Percentiles rank a stretch among this genome's conserved stretches.
Evolutionary conservation across 2,888 invertebrate species (phyloP).

Genomic region (Lycocerus yunnanus): DNA sequence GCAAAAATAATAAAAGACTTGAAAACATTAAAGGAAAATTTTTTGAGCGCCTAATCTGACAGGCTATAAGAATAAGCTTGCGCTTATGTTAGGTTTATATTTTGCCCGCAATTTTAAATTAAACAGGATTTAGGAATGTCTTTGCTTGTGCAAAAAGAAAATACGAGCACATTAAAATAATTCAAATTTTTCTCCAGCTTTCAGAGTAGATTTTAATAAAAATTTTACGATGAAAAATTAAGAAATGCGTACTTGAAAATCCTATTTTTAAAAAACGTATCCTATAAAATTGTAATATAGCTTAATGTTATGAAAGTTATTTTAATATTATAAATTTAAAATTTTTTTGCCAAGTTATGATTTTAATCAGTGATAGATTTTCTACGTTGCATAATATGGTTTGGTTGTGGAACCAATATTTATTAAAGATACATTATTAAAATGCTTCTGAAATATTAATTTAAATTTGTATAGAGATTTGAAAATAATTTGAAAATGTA

Average conservation of each 20-base stretch:
- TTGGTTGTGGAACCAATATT: neutral
- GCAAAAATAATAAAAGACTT: neutral
- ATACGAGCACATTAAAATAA: neutral
- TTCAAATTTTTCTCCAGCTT: neutral
- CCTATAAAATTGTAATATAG: neutral
- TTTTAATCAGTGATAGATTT: no score
- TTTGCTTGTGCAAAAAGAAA: neutral
- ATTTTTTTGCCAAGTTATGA: no score
- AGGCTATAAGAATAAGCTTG: neutral
- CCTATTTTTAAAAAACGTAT: neutral
- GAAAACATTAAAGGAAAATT: neutral
- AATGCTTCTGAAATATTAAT: neutral
- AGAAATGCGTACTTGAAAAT: neutral
- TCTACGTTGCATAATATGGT: neutral
- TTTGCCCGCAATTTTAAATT: constrained; percentile 1
- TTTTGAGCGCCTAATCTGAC: neutral
- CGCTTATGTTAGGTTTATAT: constrained; percentile 1
- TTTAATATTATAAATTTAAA: neutral
- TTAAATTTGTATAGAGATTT: neutral
- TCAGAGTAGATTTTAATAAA: neutral
- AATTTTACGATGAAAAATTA: neutral
- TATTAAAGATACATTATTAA: neutral
- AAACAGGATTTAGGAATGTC: constrained; percentile 1
- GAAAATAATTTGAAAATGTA: neutral
- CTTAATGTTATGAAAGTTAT: neutral